These are phyloP conservation scores for Propithecus perrieri DNA, from an alignment of 2,797 vertebrate genomes.

Conservation along the genomic window DNA sequence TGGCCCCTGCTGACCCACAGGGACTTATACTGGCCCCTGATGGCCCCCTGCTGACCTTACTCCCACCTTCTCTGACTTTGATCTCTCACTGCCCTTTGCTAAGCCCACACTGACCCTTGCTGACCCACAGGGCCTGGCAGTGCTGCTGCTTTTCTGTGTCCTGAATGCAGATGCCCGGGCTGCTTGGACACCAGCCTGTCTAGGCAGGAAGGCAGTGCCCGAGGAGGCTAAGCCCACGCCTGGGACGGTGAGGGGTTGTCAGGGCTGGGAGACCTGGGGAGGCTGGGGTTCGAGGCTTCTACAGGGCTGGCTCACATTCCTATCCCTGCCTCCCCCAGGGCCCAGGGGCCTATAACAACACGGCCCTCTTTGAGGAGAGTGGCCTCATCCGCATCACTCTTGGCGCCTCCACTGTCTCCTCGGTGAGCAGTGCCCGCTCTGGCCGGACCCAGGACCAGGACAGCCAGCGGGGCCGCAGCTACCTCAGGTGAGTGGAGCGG, in stretches of 20 bases:
- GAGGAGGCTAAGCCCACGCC: slow-evolving; percentile 92
- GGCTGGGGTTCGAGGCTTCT: too few species aligned
- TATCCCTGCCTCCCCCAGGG: slow-evolving; percentile 83
- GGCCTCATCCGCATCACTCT: slow-evolving; percentile 98
- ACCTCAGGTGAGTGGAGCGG: slow-evolving; percentile 83
- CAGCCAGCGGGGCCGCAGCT: slow-evolving; percentile 87
- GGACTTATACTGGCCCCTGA: too few species aligned
- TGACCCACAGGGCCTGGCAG: slow-evolving; percentile 89
- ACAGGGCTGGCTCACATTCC: not conserved
- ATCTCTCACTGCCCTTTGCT: not conserved
- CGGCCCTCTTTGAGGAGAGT: slow-evolving; percentile 97
- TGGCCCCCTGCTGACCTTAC: not conserved
- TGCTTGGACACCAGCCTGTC: slow-evolving; percentile 93
- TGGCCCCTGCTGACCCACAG: not conserved
- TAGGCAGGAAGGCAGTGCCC: slow-evolving; percentile 91
- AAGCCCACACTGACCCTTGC: not conserved
- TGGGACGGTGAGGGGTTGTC: slow-evolving; percentile 84
- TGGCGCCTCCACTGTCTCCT: slow-evolving; percentile 97
- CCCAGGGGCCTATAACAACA: slow-evolving; percentile 95
- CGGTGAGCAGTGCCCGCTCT: slow-evolving; percentile 97
- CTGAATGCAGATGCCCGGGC: slow-evolving; percentile 95
- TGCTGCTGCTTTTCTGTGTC: slow-evolving; percentile 94
- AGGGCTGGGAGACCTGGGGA: not conserved
- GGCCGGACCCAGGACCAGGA: slow-evolving; percentile 87
- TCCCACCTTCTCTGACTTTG: not conserved